Conservation (phyloP, 2,888 invertebrate genomes). For the Drosophila flavopinicola region DNA sequence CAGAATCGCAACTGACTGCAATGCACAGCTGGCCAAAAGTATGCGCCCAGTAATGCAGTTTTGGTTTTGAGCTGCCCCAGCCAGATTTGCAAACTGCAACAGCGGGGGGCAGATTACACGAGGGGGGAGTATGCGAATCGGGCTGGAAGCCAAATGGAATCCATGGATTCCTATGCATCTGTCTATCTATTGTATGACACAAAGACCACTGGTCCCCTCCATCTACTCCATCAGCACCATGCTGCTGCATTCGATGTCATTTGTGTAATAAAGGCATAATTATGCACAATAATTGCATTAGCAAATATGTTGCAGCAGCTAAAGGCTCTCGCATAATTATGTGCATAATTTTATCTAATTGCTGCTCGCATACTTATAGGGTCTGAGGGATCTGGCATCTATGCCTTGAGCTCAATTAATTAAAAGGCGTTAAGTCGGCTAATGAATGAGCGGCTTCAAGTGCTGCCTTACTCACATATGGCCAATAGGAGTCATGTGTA, state of each 20-base stretch:
- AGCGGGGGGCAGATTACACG: background rate
- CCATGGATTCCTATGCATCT: slow-evolving; percentile 1
- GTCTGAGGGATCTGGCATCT: background rate
- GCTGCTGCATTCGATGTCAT: slow-evolving; percentile 45
- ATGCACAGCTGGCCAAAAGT: slow-evolving; percentile 42
- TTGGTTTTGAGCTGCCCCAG: slow-evolving; percentile 2
- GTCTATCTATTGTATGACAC: slow-evolving; percentile 11
- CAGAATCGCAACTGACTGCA: slow-evolving; percentile 12
- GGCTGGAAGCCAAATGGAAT: slow-evolving; percentile 1
- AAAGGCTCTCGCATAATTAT: slow-evolving; percentile 51
- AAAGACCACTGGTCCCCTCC: background rate
- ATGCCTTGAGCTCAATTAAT: slow-evolving; percentile 56
- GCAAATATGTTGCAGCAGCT: slow-evolving; percentile 58
- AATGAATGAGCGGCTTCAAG: slow-evolving; percentile 51
- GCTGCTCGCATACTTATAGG: slow-evolving; percentile 1
- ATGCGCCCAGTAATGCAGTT: slow-evolving; percentile 38
- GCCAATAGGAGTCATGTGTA: background rate
- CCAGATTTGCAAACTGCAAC: background rate
- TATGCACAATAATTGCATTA: slow-evolving; percentile 73
- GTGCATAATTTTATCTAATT: slow-evolving; percentile 48
- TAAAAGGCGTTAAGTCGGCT: slow-evolving; percentile 66
- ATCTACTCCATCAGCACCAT: background rate
- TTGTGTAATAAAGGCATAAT: slow-evolving; percentile 71
- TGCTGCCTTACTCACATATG: slow-evolving; percentile 1
- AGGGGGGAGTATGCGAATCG: background rate